Evolutionary conservation across 2,797 vertebrate species (phyloP), one percentile per base, ranked within the genome.

Genomic region (Tokudaia tokunoshimensis): DNA sequence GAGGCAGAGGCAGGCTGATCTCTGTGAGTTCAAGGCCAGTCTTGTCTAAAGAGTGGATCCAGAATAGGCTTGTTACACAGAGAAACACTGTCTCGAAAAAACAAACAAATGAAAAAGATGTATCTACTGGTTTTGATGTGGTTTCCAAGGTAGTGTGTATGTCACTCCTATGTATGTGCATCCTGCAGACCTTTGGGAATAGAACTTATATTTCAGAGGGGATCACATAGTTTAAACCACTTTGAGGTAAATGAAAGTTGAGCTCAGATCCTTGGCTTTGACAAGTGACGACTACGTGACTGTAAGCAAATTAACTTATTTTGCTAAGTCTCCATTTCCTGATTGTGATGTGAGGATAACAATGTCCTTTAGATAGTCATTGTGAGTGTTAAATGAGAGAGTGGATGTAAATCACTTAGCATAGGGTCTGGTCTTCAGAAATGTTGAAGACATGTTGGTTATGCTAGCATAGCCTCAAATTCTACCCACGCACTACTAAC

Each of bases 191-290:
- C 47, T 93, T 74, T 90, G 76, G 29, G 29, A 92, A 52, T 44
- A 57, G 78, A 79, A 2, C 12, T 92, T 70, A 20, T 3, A 67
- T 57, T 63, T 94, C 34, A 50, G n/a, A 59, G 17, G 41, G 72
- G 52, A 37, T 92, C n/a, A 41, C 4, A 9, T 61, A 37, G 31
- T 67, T 91, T 74, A 74, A 89, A 13, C 9, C 12, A n/a, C 74
- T 95, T 84, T 19, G 20, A 72, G 52, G 44, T 55, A 37, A 11
- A 6, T 93, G 50, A 86, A 44, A 81, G 13, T 22, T 83, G 31
- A 91, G 65, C 41, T 94, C 14, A 92, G 52, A 37, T 91, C 78
- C 55, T 93, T 95, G 67, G 19, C n/a, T 91, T n/a, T 92, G 93
- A 82, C 50, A 93, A 86, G 34, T 76, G 22, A 9, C 57, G 50